These are phyloP conservation scores for Drosophila aff. DNA, from an alignment of 1,140 invertebrate genomes.

Conservation along the genomic window DNA sequence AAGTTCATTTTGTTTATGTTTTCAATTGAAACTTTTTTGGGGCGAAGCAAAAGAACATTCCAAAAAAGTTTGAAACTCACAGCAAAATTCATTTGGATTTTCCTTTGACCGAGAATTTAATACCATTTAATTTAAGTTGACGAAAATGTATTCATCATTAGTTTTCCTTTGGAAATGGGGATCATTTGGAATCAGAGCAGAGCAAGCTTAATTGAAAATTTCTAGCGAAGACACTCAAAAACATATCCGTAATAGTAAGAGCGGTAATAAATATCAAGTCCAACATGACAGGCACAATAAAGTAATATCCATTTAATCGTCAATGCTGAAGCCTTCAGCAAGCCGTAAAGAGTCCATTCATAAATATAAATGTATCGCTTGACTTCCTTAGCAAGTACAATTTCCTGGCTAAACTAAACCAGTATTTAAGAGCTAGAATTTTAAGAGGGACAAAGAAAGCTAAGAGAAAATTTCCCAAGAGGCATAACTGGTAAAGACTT, in stretches of 20 bases:
- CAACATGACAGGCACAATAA: conserved; percentile 10
- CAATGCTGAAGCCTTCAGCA: background rate
- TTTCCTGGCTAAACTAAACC: conserved; percentile 24
- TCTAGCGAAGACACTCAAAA: background rate
- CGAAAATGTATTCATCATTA: background rate
- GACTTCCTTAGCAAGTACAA: conserved; percentile 4
- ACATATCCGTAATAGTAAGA: background rate
- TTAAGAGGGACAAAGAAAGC: background rate
- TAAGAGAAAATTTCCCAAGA: conserved; percentile 1
- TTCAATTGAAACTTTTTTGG: conserved; percentile 34
- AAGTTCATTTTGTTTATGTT: conserved; percentile 41
- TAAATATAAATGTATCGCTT: conserved; percentile 17
- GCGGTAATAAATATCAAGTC: conserved; percentile 19
- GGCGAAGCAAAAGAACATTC: conserved; percentile 5
- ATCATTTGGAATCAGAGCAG: background rate
- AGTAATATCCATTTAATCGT: conserved; percentile 17
- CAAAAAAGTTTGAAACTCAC: background rate
- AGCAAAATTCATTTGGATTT: background rate
- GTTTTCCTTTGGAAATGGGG: background rate
- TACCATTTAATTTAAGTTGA: background rate
- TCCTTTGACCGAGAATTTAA: background rate
- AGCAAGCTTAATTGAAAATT: too few species aligned
- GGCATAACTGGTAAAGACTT: too few species aligned
- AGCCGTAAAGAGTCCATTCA: conserved; percentile 30
- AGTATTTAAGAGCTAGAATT: conserved; percentile 57